Evolutionary conservation across 2,797 vertebrate species (phyloP).

Genomic region (Poeciliopsis infans): DNA sequence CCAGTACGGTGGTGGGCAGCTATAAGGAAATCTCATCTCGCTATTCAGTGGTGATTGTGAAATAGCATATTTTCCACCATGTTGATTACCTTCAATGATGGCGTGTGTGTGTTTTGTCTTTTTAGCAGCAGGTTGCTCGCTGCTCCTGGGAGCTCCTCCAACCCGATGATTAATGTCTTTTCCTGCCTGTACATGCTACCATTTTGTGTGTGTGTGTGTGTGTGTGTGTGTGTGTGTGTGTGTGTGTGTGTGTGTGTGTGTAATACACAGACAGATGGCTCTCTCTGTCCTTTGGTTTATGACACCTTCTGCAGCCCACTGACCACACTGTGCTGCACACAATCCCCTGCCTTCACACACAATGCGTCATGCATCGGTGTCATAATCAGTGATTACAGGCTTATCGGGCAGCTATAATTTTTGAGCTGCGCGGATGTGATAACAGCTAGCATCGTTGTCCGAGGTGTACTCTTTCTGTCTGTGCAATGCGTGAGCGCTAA

Average conservation of each 20-base stretch:
- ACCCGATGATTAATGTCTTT: constrained; percentile 77
- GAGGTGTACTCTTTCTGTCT: constrained; percentile 7
- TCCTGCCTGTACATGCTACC: constrained; percentile 73
- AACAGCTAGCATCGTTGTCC: constrained; percentile 72
- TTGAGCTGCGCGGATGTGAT: constrained; percentile 69
- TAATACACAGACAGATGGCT: constrained; percentile 77
- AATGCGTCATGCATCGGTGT: constrained; percentile 74
- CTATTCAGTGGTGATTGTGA: constrained; percentile 56
- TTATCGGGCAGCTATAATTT: constrained; percentile 75
- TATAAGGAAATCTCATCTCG: constrained; percentile 47
- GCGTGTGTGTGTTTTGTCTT: constrained; percentile 31
- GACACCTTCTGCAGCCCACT: constrained; percentile 71
- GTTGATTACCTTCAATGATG: constrained; percentile 48
- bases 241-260: constrained; percentile 32
- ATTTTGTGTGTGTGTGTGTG: constrained; percentile 31
- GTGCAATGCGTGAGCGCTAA: constrained; percentile 37
- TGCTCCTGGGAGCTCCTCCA: constrained; percentile 66
- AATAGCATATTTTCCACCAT: constrained; percentile 63
- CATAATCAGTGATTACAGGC: constrained; percentile 75
- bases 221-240: constrained; percentile 31
- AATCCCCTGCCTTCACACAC: constrained; percentile 33
- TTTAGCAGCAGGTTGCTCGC: constrained; percentile 59
- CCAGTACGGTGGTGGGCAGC: constrained; percentile 12
- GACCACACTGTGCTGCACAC: constrained; percentile 57
- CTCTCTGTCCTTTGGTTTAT: constrained; percentile 76